Conservation (phyloP, 2,888 invertebrate genomes). For the Cheilosia grossa region DNA sequence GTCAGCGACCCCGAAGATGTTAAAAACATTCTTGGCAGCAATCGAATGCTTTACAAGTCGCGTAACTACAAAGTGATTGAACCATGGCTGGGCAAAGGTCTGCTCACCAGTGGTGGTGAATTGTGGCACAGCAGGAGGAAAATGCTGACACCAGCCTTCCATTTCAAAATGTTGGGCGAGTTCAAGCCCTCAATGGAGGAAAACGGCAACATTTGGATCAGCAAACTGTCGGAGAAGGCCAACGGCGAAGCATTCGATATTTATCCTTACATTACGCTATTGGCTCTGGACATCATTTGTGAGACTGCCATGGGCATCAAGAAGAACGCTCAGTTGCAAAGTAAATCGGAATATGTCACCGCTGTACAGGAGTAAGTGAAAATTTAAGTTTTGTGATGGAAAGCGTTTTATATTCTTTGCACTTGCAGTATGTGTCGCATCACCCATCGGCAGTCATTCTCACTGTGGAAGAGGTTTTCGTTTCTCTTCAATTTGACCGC, state of each 20-base stretch:
- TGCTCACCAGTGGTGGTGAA: conserved; percentile 81
- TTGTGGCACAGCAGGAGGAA: conserved; percentile 89
- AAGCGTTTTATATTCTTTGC: background rate
- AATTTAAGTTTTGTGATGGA: background rate
- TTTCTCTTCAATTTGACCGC: conserved; percentile 77
- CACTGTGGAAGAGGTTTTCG: conserved; percentile 80
- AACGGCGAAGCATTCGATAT: conserved; percentile 84
- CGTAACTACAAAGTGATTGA: conserved; percentile 78
- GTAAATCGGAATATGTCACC: conserved; percentile 88
- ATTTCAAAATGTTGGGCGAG: conserved; percentile 90
- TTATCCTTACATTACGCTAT: conserved; percentile 85
- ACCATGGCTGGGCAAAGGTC: conserved; percentile 81
- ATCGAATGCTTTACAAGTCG: conserved; percentile 79
- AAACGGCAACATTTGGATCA: conserved; percentile 85
- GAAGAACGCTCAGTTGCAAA: conserved; percentile 88
- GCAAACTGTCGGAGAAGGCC: conserved; percentile 81
- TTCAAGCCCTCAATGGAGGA: conserved; percentile 89
- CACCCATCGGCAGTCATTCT: conserved; percentile 80
- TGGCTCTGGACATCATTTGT: conserved; percentile 81
- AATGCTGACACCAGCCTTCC: conserved; percentile 91
- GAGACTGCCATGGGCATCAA: conserved; percentile 93
- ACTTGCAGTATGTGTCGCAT: conserved; percentile 79
- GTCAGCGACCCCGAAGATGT: conserved; percentile 80
- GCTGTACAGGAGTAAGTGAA: conserved; percentile 87
- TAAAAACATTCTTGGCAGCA: conserved; percentile 79